These are phyloP conservation scores for Drosophila lutescens DNA, from an alignment of 2,888 invertebrate species.

Conservation along the genomic window DNA sequence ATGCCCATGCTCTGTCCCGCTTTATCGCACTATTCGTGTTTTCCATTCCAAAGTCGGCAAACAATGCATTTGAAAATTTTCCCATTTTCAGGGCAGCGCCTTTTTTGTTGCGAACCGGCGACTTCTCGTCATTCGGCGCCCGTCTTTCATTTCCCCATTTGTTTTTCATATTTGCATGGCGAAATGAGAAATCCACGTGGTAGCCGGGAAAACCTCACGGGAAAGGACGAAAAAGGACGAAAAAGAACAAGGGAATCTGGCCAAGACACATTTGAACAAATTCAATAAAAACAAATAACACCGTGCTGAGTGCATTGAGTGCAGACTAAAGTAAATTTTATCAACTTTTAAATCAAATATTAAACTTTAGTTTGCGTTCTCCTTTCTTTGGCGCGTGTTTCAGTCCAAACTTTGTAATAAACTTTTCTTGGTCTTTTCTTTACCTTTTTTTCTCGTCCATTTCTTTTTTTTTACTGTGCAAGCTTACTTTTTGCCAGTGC, in stretches of 20 bases:
- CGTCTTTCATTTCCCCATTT: constrained; percentile 53
- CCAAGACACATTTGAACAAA: constrained; percentile 66
- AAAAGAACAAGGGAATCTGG: constrained; percentile 7
- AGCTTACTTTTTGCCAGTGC: constrained; percentile 48
- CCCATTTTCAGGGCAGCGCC: constrained; percentile 48
- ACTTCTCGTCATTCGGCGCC: constrained; percentile 11
- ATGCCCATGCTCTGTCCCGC: constrained; percentile 30
- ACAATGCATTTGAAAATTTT: constrained; percentile 69
- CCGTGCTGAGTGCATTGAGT: constrained; percentile 56
- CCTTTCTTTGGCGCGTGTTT: constrained; percentile 55
- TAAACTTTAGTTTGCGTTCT: constrained; percentile 69
- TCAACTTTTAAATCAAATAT: constrained; percentile 80
- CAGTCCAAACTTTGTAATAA: constrained; percentile 73
- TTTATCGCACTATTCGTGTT: constrained; percentile 45
- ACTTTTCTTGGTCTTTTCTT: constrained; percentile 57
- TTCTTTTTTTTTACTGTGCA: constrained; percentile 16
- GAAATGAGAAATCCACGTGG: constrained; percentile 73
- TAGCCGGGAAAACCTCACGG: constrained; percentile 11
- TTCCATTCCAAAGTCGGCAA: constrained; percentile 69
- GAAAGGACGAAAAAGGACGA: background rate
- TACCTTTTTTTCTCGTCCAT: constrained; percentile 16
- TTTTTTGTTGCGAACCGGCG: constrained; percentile 27
- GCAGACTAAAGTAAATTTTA: constrained; percentile 75
- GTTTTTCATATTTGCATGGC: constrained; percentile 75
- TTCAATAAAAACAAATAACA: constrained; percentile 70